Percentiles rank a stretch among this genome's conserved stretches.
These are phyloP conservation scores for Lota lota DNA, from an alignment of 2,113 vertebrate genomes.

Conservation along the genomic window DNA sequence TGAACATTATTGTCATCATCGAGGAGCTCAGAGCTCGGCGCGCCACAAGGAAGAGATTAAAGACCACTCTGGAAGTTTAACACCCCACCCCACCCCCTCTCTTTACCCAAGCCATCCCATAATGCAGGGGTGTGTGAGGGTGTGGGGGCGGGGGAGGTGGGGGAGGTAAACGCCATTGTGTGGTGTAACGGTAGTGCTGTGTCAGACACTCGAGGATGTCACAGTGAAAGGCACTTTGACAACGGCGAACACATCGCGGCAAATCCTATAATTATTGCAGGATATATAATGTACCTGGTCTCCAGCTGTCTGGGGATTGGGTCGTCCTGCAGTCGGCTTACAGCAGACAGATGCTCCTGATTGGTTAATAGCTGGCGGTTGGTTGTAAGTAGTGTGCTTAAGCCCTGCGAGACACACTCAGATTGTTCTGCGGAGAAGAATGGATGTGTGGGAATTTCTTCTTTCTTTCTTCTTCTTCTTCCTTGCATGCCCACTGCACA, in stretches of 20 bases:
- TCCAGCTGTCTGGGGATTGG: slow-evolving; percentile 69
- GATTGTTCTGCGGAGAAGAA: slow-evolving; percentile 46
- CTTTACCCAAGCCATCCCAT: slow-evolving; percentile 7
- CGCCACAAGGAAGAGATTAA: slow-evolving; percentile 55
- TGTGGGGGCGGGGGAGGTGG: background rate
- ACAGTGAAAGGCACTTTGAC: slow-evolving; percentile 71
- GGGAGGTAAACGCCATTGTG: slow-evolving; percentile 45
- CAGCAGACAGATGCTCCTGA: slow-evolving; percentile 65
- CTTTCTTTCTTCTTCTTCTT: slow-evolving; percentile 4
- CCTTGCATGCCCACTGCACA: background rate
- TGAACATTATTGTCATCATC: slow-evolving; percentile 39
- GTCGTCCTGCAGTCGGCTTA: slow-evolving; percentile 73
- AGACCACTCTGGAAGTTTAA: slow-evolving; percentile 54
- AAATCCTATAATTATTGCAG: slow-evolving; percentile 75
- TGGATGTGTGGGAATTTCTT: slow-evolving; percentile 46
- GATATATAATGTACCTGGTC: slow-evolving; percentile 73
- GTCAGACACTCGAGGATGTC: slow-evolving; percentile 67
- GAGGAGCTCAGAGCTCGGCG: slow-evolving; percentile 23
- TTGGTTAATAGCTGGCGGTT: slow-evolving; percentile 65
- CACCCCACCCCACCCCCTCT: slow-evolving; percentile 5
- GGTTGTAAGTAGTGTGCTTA: slow-evolving; percentile 67
- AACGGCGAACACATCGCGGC: slow-evolving; percentile 67
- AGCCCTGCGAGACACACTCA: slow-evolving; percentile 47
- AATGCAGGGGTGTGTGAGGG: slow-evolving; percentile 13
- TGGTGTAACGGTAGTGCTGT: slow-evolving; percentile 41